Percentiles rank a stretch among this genome's conserved stretches.
Evolutionary conservation across 2,888 invertebrate species (phyloP).

Genomic region (Eristalis pertinax): DNA sequence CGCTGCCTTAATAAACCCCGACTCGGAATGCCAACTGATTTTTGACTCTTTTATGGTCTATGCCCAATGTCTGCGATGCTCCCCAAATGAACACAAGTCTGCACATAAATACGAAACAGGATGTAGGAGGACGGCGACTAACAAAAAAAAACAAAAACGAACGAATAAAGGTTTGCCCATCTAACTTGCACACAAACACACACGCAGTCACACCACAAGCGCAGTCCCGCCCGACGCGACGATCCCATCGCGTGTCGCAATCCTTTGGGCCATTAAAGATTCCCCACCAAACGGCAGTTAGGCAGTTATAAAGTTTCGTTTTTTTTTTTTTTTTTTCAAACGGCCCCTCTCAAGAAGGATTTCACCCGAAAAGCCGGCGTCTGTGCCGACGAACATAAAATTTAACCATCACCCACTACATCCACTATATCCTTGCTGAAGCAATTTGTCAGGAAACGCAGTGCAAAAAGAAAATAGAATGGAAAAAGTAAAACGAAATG

Average conservation of each 20-base stretch:
- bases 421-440: conserved; percentile 47
- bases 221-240: neutral
- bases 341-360: conserved; percentile 1
- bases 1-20: conserved; percentile 24
- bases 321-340: neutral
- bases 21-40: conserved; percentile 48
- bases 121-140: neutral
- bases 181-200: conserved; percentile 7
- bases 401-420: conserved; percentile 1
- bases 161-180: neutral
- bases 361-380: conserved; percentile 29
- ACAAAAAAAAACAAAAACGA: neutral
- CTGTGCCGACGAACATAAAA: conserved; percentile 29
- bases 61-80: conserved; percentile 41
- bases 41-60: conserved; percentile 30
- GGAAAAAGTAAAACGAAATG: conserved; percentile 8
- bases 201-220: neutral
- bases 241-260: conserved; percentile 16
- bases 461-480: conserved; percentile 1
- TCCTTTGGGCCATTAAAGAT: conserved; percentile 53
- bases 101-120: conserved; percentile 16
- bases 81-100: conserved; percentile 29
- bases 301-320: conserved; percentile 27
- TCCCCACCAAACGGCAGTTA: conserved; percentile 54
- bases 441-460: conserved; percentile 51